Evolutionary conservation across 1,140 invertebrate genomes (phyloP).

Genomic region (Dryas iulia): DNA sequence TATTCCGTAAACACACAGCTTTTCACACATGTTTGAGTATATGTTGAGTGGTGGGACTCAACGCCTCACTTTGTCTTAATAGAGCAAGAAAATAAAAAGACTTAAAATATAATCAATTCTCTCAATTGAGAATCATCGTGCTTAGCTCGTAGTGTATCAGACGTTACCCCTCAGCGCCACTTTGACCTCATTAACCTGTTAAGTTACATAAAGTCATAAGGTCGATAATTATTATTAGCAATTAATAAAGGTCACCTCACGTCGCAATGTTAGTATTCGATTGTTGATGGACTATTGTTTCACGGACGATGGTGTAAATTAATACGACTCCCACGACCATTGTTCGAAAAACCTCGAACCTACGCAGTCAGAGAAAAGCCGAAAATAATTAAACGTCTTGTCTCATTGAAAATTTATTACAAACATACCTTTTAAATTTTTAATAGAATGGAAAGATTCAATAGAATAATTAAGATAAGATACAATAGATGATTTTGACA

Average conservation of each 20-base stretch:
- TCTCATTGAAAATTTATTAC: neutral
- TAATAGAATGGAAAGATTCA: neutral
- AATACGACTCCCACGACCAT: slow-evolving; percentile 45
- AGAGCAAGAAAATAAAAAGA: no score
- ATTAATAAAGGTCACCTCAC: slow-evolving; percentile 6
- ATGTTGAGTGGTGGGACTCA: no score
- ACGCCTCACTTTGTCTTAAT: no score
- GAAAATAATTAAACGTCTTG: neutral
- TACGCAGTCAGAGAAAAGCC: slow-evolving; percentile 18
- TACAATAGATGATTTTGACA: neutral
- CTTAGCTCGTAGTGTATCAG: no score
- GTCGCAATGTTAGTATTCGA: slow-evolving; percentile 16
- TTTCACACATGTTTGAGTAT: no score
- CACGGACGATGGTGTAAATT: slow-evolving; percentile 11
- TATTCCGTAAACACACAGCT: no score
- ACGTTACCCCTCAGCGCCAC: no score
- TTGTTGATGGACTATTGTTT: slow-evolving; percentile 34
- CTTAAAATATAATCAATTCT: no score
- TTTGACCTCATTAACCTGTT: no score
- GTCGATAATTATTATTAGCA: neutral
- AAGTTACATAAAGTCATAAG: no score
- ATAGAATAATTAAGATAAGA: neutral
- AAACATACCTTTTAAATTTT: neutral
- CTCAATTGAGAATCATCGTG: no score
- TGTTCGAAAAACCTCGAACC: slow-evolving; percentile 38